Base-by-base conservation (phyloP, 2,113 vertebrate species). In the Phrynosoma platyrhinos region DNA sequence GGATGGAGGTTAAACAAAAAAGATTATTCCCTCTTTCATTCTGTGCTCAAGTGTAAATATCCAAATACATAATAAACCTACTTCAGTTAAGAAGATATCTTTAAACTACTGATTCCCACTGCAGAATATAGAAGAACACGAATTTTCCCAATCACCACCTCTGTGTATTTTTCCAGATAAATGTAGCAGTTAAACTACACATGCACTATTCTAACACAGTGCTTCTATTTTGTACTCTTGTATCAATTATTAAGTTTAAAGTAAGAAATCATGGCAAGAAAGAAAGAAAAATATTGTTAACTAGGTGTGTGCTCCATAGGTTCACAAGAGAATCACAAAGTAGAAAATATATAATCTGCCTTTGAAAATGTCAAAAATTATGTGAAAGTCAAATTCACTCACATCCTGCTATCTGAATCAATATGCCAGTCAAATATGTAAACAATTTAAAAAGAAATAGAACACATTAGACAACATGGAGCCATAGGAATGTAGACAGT, bases 351-450 rank as follows among this genome's bases (percentile, higher is more conserved):
- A 18, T 62, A 85, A 86, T 88, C 87, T 78, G 52, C 40, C 87
- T 83, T 21, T 74, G 80, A 87, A 91, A 93, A 89, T 47, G 74
- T 30, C 40, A 91, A 93, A 90, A 74, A 90, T 87, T 90, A 58
- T 27, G 4, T 7, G 0, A 12, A 90, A 91, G 53, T 87, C 72
- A 92, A 91, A 93, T 47, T 74, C 88, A 88, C 36, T 84, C 83
- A 85, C 40, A 69, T 55, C 62, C 85, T 87, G 90, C 84, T 23
- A 68, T 66, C 85, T 68, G 18, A 62, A 20, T 80, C 77, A 89
- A 93, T 83, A 83, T 78, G 64, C 47, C 92, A 83, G 83, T 62
- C 32, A 88, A 71, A 83, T 16, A 36, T 58, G 42, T 40, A 88
- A 74, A 88, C 23, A 30, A 84, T 77, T 76, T 90, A 76, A 66